These are phyloP conservation scores for Globia sparganii DNA, from an alignment of 2,888 invertebrate species.

Conservation along the genomic window DNA sequence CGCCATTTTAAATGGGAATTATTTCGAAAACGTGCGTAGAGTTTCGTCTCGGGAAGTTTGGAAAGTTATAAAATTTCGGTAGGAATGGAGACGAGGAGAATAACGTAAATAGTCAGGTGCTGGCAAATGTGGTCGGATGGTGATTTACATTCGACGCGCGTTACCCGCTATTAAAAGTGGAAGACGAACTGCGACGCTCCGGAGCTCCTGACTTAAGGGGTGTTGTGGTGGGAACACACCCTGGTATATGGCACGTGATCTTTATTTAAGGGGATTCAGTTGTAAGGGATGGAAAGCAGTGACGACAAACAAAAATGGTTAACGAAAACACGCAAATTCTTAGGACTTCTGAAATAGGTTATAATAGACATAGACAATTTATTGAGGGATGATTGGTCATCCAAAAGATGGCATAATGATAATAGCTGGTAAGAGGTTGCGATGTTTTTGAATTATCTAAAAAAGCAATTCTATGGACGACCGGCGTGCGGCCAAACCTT, in stretches of 20 bases:
- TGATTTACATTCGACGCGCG: constrained; percentile 84
- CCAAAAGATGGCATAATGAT: background rate
- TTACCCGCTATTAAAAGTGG: constrained; percentile 82
- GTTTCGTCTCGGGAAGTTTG: constrained; percentile 78
- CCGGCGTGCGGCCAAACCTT: background rate
- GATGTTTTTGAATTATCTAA: background rate
- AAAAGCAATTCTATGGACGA: background rate
- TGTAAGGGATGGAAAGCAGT: background rate
- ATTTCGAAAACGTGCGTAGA: constrained; percentile 80
- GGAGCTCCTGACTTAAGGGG: constrained; percentile 58
- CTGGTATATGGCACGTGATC: constrained; percentile 46
- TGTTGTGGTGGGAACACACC: constrained; percentile 41
- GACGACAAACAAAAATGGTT: background rate
- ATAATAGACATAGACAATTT: background rate
- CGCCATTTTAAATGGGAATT: constrained; percentile 71
- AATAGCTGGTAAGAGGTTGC: background rate
- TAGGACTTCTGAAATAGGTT: background rate
- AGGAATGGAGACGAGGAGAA: constrained; percentile 76
- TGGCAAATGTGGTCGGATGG: constrained; percentile 70
- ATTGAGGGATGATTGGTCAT: background rate
- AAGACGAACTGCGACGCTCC: constrained; percentile 41
- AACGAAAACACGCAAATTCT: background rate
- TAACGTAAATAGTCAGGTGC: constrained; percentile 85
- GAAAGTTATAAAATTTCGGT: constrained; percentile 83
- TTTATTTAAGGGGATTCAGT: constrained; percentile 32